Evolutionary conservation across 2,797 vertebrate genomes (phyloP).

Genomic region (Sebastes jordani): DNA sequence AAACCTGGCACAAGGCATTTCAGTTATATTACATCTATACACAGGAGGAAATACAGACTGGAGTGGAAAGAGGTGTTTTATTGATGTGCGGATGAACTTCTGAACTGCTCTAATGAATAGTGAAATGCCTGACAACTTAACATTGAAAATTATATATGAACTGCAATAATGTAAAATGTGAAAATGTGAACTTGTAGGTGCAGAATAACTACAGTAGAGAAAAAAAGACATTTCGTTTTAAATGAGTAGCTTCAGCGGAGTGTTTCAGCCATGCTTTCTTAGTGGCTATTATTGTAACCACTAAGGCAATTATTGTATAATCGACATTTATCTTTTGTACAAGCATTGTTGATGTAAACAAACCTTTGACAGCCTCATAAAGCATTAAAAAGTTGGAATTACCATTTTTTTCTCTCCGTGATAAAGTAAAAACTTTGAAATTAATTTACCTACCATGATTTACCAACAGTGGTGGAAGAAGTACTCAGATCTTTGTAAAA

Average conservation of each 20-base stretch:
- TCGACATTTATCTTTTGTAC: not conserved
- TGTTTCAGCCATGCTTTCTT: not conserved
- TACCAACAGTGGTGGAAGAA: not conserved
- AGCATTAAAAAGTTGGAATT: not conserved
- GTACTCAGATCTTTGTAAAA: not conserved
- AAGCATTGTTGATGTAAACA: not conserved
- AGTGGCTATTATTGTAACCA: not conserved
- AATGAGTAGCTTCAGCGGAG: accelerated
- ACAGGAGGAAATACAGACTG: not conserved
- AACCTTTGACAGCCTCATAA: not conserved
- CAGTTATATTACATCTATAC: not conserved
- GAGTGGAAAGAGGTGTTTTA: not conserved
- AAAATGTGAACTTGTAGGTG: not conserved
- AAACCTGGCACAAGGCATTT: not conserved
- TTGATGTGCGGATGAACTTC: not conserved
- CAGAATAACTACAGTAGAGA: not conserved
- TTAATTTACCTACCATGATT: not conserved
- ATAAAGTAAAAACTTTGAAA: not conserved
- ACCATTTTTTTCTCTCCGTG: not conserved
- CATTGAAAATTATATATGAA: not conserved
- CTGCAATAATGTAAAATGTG: not conserved
- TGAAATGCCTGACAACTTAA: not conserved
- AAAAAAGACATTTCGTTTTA: not conserved
- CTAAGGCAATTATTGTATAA: not conserved
- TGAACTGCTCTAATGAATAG: not conserved